phyloP scores from a whole-genome alignment of 2,888 invertebrate genomes.

The Conops quadrifasciatus region DNA sequence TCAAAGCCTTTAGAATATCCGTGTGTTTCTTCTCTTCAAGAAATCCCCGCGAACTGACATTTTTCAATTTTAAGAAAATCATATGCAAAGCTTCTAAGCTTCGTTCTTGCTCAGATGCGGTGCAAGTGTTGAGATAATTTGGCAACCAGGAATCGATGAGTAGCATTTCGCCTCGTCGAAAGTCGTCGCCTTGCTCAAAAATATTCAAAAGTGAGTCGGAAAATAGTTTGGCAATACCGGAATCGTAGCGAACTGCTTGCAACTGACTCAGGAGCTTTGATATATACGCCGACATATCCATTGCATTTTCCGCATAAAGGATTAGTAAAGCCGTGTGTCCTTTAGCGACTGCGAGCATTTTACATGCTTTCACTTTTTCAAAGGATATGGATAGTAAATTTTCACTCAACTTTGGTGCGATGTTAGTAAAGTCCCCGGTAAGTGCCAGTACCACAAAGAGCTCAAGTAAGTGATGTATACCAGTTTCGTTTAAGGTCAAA shows the following conservation, averaged over 20 bases:
- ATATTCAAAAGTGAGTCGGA: conserved; percentile 55
- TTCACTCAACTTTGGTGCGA: conserved; percentile 61
- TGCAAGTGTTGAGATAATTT: conserved; percentile 57
- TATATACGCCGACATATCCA: conserved; percentile 58
- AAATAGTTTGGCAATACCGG: conserved; percentile 54
- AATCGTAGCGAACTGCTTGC: conserved; percentile 52
- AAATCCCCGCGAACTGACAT: conserved; percentile 11
- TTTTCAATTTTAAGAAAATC: conserved; percentile 52
- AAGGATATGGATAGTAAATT: conserved; percentile 60
- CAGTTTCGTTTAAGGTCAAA: conserved; percentile 67
- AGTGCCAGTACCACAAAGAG: conserved; percentile 60
- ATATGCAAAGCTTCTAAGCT: conserved; percentile 58
- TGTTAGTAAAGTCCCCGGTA: conserved; percentile 53
- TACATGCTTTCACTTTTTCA: conserved; percentile 57
- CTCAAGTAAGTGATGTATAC: conserved; percentile 69
- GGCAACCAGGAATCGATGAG: conserved; percentile 61
- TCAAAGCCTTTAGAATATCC: conserved; percentile 53
- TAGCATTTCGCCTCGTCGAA: conserved; percentile 56
- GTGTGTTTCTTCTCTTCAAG: conserved; percentile 39
- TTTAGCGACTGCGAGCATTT: conserved; percentile 59
- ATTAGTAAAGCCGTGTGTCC: conserved; percentile 63
- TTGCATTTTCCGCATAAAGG: conserved; percentile 58
- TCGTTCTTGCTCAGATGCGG: conserved; percentile 59
- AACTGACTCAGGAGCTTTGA: conserved; percentile 59
- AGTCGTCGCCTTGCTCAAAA: conserved; percentile 54